Percentiles rank a stretch among this genome's conserved stretches.
Evolutionary conservation across 2,888 invertebrate species (phyloP).

Genomic region (Anodontia alba): DNA sequence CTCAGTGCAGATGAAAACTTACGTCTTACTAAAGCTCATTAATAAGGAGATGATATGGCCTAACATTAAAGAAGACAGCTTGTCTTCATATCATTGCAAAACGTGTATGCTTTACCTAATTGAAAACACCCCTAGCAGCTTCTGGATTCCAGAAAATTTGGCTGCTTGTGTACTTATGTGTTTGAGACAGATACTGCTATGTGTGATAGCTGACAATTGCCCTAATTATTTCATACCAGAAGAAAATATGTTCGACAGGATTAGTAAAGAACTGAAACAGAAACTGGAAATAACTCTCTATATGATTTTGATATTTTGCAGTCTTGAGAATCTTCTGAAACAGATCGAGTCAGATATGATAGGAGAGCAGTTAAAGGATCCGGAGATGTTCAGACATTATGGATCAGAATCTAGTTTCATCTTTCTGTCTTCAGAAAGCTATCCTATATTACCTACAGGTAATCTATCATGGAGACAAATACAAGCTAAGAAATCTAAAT

Average conservation of each 20-base stretch:
- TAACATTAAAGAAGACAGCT: conserved; percentile 11
- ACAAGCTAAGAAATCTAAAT: background rate
- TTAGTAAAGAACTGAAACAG: background rate
- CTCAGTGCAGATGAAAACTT: conserved; percentile 29
- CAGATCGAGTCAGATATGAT: background rate
- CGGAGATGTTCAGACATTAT: background rate
- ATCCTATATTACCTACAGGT: background rate
- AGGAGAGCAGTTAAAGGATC: background rate
- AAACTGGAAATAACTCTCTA: background rate
- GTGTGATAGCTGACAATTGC: conserved; percentile 14
- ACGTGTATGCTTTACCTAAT: conserved; percentile 29
- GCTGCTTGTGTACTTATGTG: conserved; percentile 13
- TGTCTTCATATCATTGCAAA: conserved; percentile 41
- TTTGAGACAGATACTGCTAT: background rate
- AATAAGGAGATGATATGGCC: conserved; percentile 26
- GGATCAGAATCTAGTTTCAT: too few species aligned
- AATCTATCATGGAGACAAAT: background rate
- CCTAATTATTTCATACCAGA: conserved; percentile 37
- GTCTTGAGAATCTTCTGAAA: background rate
- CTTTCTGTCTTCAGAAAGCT: background rate
- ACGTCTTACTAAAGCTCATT: conserved; percentile 29
- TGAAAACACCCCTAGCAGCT: background rate
- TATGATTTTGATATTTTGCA: background rate
- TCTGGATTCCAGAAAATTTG: conserved; percentile 26
- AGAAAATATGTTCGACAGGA: conserved; percentile 31